A percentile compares a stretch with the other conserved stretches of the same genome.
phyloP scores from a whole-genome alignment of 2,113 vertebrate genomes.

The Hemiprocne comata region DNA sequence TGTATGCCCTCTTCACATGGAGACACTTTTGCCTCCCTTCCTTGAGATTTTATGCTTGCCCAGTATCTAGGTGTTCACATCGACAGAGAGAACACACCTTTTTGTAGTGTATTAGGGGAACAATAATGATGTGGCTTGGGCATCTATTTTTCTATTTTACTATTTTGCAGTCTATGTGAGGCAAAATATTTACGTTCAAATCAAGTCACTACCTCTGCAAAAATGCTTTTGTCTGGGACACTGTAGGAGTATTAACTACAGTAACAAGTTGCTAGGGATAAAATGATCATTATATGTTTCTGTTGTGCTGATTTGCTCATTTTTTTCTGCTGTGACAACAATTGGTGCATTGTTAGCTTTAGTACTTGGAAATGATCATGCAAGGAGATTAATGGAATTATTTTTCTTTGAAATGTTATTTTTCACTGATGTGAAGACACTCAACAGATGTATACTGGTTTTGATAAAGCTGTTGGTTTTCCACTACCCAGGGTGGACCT shows the following conservation, averaged over 20 bases:
- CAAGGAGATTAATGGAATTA: neutral
- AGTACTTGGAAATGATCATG: neutral
- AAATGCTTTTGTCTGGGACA: neutral
- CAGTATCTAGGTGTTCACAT: rapidly evolving
- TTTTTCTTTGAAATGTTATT: neutral
- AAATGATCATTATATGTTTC: neutral
- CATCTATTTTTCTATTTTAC: neutral
- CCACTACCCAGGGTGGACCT: neutral
- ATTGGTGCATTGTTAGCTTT: neutral
- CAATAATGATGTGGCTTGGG: neutral
- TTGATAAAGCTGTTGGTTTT: neutral
- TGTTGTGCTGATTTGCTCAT: neutral
- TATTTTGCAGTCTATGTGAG: neutral
- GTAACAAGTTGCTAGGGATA: neutral
- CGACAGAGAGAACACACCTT: neutral
- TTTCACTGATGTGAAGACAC: neutral
- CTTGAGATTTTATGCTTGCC: neutral
- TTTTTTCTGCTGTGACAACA: neutral
- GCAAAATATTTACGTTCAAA: neutral
- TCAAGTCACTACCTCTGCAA: neutral
- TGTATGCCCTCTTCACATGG: neutral
- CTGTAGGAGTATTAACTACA: neutral
- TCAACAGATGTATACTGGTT: neutral
- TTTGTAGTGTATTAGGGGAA: neutral
- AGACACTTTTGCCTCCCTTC: neutral